These are phyloP conservation scores for Indri indri DNA, from an alignment of 2,113 vertebrate genomes.

Conservation along the genomic window DNA sequence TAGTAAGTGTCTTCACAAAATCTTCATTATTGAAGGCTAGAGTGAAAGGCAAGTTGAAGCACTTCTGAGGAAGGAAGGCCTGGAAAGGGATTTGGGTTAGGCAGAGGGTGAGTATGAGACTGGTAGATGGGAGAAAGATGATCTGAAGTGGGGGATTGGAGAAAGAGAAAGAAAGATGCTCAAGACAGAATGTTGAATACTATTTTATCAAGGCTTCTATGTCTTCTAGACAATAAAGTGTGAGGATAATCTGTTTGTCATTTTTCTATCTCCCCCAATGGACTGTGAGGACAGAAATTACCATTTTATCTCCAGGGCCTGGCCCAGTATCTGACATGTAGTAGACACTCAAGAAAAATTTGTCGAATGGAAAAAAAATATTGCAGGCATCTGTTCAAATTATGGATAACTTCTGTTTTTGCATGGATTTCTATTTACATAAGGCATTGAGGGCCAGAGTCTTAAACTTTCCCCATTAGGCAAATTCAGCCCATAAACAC, in stretches of 20 bases:
- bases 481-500: background rate
- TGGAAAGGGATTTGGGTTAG: background rate
- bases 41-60: background rate
- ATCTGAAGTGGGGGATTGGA: background rate
- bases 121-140: background rate
- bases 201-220: background rate
- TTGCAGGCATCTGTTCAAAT: background rate
- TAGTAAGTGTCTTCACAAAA: background rate
- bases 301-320: background rate
- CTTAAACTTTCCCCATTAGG: background rate
- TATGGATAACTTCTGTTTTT: background rate
- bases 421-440: background rate
- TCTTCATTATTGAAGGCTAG: background rate
- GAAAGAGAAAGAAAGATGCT: background rate
- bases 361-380: background rate
- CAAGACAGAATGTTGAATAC: background rate
- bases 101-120: background rate
- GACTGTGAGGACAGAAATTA: background rate
- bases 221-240: background rate
- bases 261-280: background rate
- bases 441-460: background rate
- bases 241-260: background rate
- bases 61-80: background rate
- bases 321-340: background rate
- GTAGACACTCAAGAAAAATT: background rate